These are phyloP conservation scores for Falco naumanni DNA, from an alignment of 2,797 vertebrate species.

Conservation along the genomic window DNA sequence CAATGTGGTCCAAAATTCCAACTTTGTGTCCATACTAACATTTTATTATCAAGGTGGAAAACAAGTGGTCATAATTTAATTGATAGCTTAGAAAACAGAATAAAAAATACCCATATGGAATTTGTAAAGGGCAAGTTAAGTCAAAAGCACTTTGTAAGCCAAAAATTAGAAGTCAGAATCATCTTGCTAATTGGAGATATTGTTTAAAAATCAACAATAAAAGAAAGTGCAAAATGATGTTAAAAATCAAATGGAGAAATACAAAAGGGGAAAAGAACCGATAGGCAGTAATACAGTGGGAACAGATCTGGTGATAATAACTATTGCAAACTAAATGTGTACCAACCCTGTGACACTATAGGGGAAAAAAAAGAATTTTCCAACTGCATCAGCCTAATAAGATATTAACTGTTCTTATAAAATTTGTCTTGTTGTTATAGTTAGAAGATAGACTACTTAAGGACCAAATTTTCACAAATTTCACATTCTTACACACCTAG, in stretches of 20 bases:
- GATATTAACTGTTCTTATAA: background rate
- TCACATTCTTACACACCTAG: background rate
- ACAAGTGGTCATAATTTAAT: background rate
- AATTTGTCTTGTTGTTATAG: background rate
- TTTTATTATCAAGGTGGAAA: background rate
- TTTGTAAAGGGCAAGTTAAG: background rate
- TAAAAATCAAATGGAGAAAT: background rate
- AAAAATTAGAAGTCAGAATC: background rate
- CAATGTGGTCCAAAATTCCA: background rate
- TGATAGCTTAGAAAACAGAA: background rate
- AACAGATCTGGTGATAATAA: background rate
- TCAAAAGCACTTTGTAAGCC: background rate
- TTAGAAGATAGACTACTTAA: background rate
- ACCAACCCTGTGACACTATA: background rate
- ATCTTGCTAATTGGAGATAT: background rate
- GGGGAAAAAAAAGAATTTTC: background rate
- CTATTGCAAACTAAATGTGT: background rate
- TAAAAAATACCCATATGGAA: background rate
- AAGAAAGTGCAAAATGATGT: background rate
- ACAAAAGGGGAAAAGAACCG: background rate
- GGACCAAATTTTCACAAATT: background rate
- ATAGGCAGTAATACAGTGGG: background rate
- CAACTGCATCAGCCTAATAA: background rate
- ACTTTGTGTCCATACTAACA: background rate
- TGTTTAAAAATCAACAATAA: background rate